Evolutionary conservation across 2,113 vertebrate species (phyloP).

Genomic region (Marmota monax): DNA sequence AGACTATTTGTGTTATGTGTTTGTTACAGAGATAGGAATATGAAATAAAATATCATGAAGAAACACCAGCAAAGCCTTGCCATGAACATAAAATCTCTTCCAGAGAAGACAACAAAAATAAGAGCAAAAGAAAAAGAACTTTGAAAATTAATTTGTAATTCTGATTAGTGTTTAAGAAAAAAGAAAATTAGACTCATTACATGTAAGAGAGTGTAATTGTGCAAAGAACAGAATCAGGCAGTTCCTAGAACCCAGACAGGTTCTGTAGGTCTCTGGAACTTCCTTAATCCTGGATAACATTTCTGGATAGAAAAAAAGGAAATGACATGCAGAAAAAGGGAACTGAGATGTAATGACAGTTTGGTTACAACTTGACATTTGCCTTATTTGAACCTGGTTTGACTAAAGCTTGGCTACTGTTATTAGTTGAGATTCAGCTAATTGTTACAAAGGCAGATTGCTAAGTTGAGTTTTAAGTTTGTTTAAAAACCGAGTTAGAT

Average conservation of each 20-base stretch:
- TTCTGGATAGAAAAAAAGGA: neutral
- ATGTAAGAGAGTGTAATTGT: neutral
- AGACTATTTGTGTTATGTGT: neutral
- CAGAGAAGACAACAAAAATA: neutral
- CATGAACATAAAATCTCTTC: neutral
- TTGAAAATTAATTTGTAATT: slow-evolving; percentile 39
- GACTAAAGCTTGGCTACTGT: neutral
- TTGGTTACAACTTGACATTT: neutral
- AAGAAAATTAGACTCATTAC: neutral
- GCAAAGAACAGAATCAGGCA: neutral
- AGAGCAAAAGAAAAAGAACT: neutral
- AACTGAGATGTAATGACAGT: neutral
- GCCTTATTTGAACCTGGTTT: neutral
- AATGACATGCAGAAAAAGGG: neutral
- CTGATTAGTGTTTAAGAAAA: neutral
- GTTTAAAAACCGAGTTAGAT: neutral
- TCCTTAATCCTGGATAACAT: neutral
- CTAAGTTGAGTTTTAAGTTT: neutral
- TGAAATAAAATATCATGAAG: neutral
- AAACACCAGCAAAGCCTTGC: neutral
- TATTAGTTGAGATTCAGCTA: neutral
- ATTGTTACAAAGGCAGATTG: neutral
- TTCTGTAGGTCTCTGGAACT: neutral
- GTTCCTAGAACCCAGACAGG: fast-evolving
- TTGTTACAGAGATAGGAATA: neutral